phyloP scores from a whole-genome alignment of 1,140 invertebrate genomes.

The Scaptodrosophila lebanonensis region DNA sequence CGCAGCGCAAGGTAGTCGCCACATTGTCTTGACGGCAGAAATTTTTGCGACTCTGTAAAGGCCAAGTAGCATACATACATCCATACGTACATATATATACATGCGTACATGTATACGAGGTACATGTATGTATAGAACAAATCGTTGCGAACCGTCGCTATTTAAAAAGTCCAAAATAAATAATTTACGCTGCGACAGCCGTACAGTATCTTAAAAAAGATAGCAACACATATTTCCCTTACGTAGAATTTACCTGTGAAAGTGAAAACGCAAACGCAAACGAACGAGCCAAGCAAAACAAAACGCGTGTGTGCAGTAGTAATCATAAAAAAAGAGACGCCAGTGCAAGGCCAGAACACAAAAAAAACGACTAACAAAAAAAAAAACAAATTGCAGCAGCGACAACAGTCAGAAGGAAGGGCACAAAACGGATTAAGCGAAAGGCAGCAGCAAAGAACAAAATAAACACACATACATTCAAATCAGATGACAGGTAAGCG shows the following conservation, averaged over 20 bases:
- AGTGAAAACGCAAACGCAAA: constrained; percentile 55
- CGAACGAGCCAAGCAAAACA: constrained; percentile 70
- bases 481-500: too few relatives aligned
- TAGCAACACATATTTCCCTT: constrained; percentile 7
- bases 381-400: constrained; percentile 8
- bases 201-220: too few relatives aligned
- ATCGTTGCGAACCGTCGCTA: too few relatives aligned
- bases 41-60: constrained; percentile 22
- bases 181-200: too few relatives aligned
- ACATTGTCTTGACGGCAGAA: constrained; percentile 7
- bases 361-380: constrained; percentile 17
- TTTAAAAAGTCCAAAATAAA: too few relatives aligned
- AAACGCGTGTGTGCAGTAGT: constrained; percentile 38
- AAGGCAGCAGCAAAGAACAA: constrained; percentile 20
- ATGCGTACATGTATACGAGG: too few relatives aligned
- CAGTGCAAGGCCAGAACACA: constrained; percentile 24
- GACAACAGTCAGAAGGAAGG: constrained; percentile 5
- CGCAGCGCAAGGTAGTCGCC: constrained; percentile 37
- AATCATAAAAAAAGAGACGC: not conserved
- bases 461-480: too few relatives aligned
- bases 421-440: constrained; percentile 1
- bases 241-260: constrained; percentile 65
- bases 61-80: constrained; percentile 17
- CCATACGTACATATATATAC: constrained; percentile 2
- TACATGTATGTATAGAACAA: too few relatives aligned